Conservation (phyloP, 2,113 vertebrate species). For the Plecotus auritus region DNA sequence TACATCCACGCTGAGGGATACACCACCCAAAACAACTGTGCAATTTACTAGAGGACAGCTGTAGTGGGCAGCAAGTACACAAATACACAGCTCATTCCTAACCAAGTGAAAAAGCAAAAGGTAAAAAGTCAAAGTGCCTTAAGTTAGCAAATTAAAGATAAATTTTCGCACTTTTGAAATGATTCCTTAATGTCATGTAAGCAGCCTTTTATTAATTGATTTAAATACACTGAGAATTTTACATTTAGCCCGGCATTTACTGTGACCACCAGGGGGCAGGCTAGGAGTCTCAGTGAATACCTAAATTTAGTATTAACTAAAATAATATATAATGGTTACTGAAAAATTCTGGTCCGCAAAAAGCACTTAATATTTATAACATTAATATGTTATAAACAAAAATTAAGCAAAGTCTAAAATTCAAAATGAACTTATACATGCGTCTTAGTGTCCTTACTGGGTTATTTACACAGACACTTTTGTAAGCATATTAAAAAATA, state of each 20-base stretch:
- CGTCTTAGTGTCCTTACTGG: background rate
- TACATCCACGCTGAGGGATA: background rate
- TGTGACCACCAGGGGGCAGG: background rate
- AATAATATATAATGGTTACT: background rate
- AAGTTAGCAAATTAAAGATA: background rate
- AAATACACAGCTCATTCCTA: background rate
- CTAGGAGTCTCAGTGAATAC: background rate
- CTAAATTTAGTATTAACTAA: background rate
- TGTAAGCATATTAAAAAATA: background rate
- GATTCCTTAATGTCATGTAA: background rate
- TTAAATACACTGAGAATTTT: background rate
- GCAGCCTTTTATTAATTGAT: background rate
- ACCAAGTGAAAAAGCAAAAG: background rate
- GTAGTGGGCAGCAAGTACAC: background rate
- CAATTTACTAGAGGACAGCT: background rate
- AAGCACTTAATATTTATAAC: background rate
- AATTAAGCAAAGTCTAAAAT: background rate
- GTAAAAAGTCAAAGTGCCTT: background rate
- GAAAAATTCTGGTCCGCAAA: background rate
- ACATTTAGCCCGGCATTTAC: background rate
- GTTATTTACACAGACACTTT: background rate
- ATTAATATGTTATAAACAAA: background rate
- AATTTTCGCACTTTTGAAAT: background rate
- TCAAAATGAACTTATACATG: background rate
- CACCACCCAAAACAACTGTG: background rate